phyloP scores from a whole-genome alignment of 2,113 vertebrate genomes.

The Falcunculus frontatus region DNA sequence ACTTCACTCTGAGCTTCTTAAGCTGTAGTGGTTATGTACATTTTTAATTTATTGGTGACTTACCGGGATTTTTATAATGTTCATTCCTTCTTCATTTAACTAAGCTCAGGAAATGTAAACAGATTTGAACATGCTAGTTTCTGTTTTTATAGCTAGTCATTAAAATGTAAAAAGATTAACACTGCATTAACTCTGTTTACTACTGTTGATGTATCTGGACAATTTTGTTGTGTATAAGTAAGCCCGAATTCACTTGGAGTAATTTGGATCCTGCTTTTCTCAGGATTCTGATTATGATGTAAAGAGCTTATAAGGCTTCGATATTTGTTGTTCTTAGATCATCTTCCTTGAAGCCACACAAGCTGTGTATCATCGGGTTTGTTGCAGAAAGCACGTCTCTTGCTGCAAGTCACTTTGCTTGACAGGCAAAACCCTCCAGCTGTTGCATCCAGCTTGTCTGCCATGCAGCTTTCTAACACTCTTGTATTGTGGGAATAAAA shows the following conservation, averaged over 20 bases:
- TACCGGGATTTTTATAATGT: conserved; percentile 13
- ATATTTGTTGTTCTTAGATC: conserved; percentile 16
- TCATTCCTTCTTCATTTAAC: conserved; percentile 59
- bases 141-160: conserved; percentile 57
- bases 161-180: conserved; percentile 57
- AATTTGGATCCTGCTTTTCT: conserved; percentile 37
- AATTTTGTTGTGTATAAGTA: conserved; percentile 17
- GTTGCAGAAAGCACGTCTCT: not conserved
- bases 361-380: not conserved
- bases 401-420: conserved; percentile 36
- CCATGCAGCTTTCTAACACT: conserved; percentile 28
- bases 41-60: conserved; percentile 56
- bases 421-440: conserved; percentile 52
- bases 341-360: not conserved
- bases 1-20: conserved; percentile 1
- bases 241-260: conserved; percentile 31
- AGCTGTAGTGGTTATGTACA: not conserved
- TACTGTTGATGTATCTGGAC: conserved; percentile 14
- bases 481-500: not conserved
- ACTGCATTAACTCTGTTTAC: conserved; percentile 53
- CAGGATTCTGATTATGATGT: conserved; percentile 37
- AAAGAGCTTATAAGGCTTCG: conserved; percentile 3
- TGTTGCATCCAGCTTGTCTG: conserved; percentile 47
- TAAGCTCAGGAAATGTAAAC: conserved; percentile 67
- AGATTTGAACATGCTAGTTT: conserved; percentile 49